Percentiles rank a stretch among this genome's conserved stretches.
phyloP scores from a whole-genome alignment of 2,888 invertebrate genomes.

The Amphipoea lucens region DNA sequence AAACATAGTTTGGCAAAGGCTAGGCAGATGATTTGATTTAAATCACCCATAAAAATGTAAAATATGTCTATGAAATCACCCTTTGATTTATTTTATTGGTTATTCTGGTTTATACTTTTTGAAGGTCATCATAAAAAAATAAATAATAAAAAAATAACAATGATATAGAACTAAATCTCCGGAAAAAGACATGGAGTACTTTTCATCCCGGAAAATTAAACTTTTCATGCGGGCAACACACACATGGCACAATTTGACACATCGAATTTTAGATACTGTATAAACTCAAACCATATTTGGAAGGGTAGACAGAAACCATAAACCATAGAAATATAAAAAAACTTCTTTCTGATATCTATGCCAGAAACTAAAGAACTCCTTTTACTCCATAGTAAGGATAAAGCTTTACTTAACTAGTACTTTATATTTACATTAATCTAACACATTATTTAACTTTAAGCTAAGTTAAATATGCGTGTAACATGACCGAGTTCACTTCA shows the following conservation, averaged over 20 bases:
- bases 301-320: not conserved
- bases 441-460: slow-evolving; percentile 16
- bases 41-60: too few relatives aligned
- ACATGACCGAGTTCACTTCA: slow-evolving; percentile 35
- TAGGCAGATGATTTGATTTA: too few relatives aligned
- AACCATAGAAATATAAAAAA: not conserved
- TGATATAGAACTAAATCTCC: not conserved
- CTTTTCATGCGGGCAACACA: slow-evolving; percentile 5
- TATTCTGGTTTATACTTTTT: not conserved
- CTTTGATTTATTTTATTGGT: not conserved
- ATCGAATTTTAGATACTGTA: not conserved
- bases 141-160: too few relatives aligned
- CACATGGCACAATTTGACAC: not conserved
- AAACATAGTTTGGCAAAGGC: too few relatives aligned
- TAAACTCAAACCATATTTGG: not conserved
- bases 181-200: not conserved
- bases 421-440: slow-evolving; percentile 5
- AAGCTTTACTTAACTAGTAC: not conserved
- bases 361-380: not conserved
- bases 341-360: too few relatives aligned
- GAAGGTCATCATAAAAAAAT: too few relatives aligned
- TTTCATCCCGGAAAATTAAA: not conserved
- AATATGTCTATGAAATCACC: not conserved
- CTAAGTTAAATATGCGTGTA: slow-evolving; percentile 32
- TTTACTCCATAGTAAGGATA: not conserved